Base-by-base conservation (phyloP, 2,797 vertebrate species). In the Sebastes trivittatus region DNA sequence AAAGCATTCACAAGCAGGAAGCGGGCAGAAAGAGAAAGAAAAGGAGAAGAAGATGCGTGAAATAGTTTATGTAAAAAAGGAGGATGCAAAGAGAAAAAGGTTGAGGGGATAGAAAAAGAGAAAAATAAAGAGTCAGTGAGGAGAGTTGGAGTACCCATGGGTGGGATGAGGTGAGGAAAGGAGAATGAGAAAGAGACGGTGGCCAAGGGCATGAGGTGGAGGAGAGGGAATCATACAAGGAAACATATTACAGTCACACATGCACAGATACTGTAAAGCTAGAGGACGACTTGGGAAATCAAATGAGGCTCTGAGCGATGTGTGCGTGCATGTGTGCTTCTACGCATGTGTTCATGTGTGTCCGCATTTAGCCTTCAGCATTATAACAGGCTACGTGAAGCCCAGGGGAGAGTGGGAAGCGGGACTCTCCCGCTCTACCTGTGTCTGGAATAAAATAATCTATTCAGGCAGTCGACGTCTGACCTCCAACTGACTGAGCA, bases 401-500 rank as follows among this genome's bases (percentile, higher is more conserved):
- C 85, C 79, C 73, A 34, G 29, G 78, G 73, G 86, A 76, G 56
- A 38, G 10, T 0, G n/a, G 23, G 61, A 10, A 63, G 68, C 23
- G 3, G 78, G 70, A 81, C 60, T 77, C 69, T 80, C 61, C 20
- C 22, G 46, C 34, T 8, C 77, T 79, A 79, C 74, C 56, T 86
- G 85, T 76, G 80, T 86, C 82, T 78, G 75, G 80, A 89, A 91
- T 89, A 67, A 68, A 80, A 73, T 84, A 62, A 82, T 85, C 68
- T 58, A 63, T 87, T 83, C 80, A 82, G 72, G 68, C 72, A 71
- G 64, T 78, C 61, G 65, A 67, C 56, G 61, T 86, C 29, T 92
- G 92, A 93, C 91, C 90, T 92, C 84, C 77, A 90, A 72, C 73
- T 83, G 80, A 89, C 81, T 68, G 66, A 81, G 82, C 42, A 81